Percentiles rank a stretch among this genome's conserved stretches.
phyloP scores from a whole-genome alignment of 2,888 invertebrate genomes.

The Lepetodrilus schrolli region DNA sequence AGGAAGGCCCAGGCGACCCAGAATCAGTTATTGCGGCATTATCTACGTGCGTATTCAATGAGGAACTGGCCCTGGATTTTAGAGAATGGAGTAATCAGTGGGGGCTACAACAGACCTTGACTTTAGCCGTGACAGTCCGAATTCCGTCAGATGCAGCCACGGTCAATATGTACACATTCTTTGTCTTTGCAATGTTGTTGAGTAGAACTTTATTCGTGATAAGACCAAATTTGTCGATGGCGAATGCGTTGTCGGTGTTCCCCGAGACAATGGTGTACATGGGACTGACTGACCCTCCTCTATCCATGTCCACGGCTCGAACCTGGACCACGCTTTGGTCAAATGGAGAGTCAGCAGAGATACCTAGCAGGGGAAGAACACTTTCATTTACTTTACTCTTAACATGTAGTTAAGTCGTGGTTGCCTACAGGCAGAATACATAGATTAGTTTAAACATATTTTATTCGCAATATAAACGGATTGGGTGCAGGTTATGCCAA shows the following conservation, averaged over 20 bases:
- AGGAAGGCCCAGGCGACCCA: too few relatives aligned
- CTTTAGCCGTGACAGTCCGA: neutral
- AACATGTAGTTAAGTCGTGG: too few relatives aligned
- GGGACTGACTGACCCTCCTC: constrained; percentile 40
- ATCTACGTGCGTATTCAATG: too few relatives aligned
- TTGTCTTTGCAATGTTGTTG: neutral
- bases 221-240: constrained; percentile 33
- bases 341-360: constrained; percentile 65
- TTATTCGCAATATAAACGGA: too few relatives aligned
- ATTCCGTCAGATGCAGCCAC: neutral
- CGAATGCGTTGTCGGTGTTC: constrained; percentile 40
- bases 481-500: too few relatives aligned
- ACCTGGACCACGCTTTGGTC: constrained; percentile 64
- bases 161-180: neutral
- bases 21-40: too few relatives aligned
- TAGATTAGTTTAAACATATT: too few relatives aligned
- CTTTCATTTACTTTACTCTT: neutral
- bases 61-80: too few relatives aligned
- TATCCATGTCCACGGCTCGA: constrained; percentile 57
- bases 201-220: neutral
- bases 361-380: constrained; percentile 55
- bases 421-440: too few relatives aligned
- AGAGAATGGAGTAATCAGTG: too few relatives aligned
- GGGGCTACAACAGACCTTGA: neutral
- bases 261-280: constrained; percentile 37